Evolutionary conservation across 1,140 invertebrate genomes (phyloP).

Genomic region (Pantala flavescens): DNA sequence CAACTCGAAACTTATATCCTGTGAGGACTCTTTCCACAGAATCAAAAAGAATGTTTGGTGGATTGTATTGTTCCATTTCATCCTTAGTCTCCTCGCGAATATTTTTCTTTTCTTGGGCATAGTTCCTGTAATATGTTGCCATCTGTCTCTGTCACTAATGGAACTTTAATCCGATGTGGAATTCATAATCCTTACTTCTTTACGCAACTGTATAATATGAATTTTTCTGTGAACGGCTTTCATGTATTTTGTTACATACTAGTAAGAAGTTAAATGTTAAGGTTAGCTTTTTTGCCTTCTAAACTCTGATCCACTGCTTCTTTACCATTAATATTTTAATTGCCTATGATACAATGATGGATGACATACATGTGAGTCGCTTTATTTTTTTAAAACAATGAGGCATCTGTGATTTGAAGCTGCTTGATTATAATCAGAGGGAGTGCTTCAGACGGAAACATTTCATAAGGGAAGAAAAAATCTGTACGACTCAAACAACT

Average conservation of each 20-base stretch:
- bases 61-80: neutral
- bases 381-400: neutral
- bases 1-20: neutral
- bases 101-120: neutral
- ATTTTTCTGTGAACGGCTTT: neutral
- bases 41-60: neutral
- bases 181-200: neutral
- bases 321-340: neutral
- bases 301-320: neutral
- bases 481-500: neutral
- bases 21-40: neutral
- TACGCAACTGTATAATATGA: neutral
- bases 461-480: neutral
- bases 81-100: neutral
- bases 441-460: neutral
- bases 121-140: neutral
- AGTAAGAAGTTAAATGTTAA: neutral
- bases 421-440: neutral
- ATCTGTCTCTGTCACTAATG: neutral
- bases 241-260: neutral
- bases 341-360: neutral
- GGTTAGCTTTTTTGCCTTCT: neutral
- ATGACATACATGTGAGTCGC: neutral
- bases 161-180: neutral
- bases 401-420: neutral